Evolutionary conservation across 2,888 invertebrate genomes (phyloP).

Genomic region (Odontocolon sp.): DNA sequence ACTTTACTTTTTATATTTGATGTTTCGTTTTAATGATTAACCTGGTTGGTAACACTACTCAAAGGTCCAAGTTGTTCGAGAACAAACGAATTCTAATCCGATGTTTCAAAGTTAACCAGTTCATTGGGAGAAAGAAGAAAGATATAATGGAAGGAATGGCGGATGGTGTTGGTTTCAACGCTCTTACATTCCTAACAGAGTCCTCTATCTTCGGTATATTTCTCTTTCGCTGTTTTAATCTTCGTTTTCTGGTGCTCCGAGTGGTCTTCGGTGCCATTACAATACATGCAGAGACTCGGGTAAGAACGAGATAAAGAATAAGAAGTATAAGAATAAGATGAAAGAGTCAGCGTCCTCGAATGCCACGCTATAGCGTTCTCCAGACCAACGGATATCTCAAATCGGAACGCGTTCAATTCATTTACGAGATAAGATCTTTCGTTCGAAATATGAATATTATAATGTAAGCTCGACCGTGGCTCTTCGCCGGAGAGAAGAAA

Average conservation of each 20-base stretch:
- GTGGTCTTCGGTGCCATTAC: constrained; percentile 52
- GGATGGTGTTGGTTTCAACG: constrained; percentile 8
- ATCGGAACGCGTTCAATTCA: constrained; percentile 80
- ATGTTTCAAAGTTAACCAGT: too few species aligned
- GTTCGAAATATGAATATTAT: constrained; percentile 81
- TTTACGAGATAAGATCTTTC: constrained; percentile 80
- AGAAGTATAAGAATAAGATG: constrained; percentile 59
- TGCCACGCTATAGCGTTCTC: constrained; percentile 51
- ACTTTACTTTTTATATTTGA: not conserved
- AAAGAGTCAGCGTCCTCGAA: constrained; percentile 57
- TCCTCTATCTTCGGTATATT: constrained; percentile 20
- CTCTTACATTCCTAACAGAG: constrained; percentile 5
- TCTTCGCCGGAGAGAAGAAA: constrained; percentile 17
- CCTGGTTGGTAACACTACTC: not conserved
- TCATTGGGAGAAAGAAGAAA: not conserved
- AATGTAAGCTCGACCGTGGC: constrained; percentile 75
- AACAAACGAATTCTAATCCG: too few species aligned
- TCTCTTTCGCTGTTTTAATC: constrained; percentile 45
- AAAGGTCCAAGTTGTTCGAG: not conserved
- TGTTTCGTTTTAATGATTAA: not conserved
- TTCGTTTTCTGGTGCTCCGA: constrained; percentile 24
- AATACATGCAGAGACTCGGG: constrained; percentile 49
- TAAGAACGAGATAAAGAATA: constrained; percentile 48
- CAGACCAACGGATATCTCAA: constrained; percentile 73
- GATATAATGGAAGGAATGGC: not conserved